Percentiles rank a stretch among this genome's conserved stretches.
Evolutionary conservation across 2,888 invertebrate species (phyloP).

Genomic region (Plutella xylostella): DNA sequence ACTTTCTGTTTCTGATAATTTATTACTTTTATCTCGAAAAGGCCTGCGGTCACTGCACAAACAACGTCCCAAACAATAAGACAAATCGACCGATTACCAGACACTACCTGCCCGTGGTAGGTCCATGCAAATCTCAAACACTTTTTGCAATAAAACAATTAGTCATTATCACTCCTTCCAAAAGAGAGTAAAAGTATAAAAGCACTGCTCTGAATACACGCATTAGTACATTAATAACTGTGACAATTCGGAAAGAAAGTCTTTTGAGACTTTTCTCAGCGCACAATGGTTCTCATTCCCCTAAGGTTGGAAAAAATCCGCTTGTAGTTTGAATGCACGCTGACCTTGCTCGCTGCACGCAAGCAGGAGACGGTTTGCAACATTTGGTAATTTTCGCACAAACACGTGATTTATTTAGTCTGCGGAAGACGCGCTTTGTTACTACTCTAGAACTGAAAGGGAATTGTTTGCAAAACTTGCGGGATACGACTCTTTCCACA

Average conservation of each 20-base stretch:
- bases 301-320: slow-evolving; percentile 28
- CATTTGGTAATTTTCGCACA: slow-evolving; percentile 58
- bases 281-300: slow-evolving; percentile 29
- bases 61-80: slow-evolving; percentile 63
- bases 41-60: slow-evolving; percentile 58
- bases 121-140: slow-evolving; percentile 51
- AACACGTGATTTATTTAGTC: slow-evolving; percentile 50
- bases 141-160: slow-evolving; percentile 34
- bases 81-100: slow-evolving; percentile 65
- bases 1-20: slow-evolving; percentile 64
- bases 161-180: slow-evolving; percentile 39
- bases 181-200: slow-evolving; percentile 59
- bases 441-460: slow-evolving; percentile 23
- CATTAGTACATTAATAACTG: slow-evolving; percentile 60
- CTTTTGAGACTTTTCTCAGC: slow-evolving; percentile 38
- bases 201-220: slow-evolving; percentile 29
- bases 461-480: slow-evolving; percentile 49
- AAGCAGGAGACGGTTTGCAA: slow-evolving; percentile 36
- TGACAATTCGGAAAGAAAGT: slow-evolving; percentile 47
- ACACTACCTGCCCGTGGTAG: slow-evolving; percentile 61
- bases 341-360: slow-evolving; percentile 45
- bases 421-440: slow-evolving; percentile 38
- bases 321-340: slow-evolving; percentile 36
- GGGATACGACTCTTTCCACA: slow-evolving; percentile 39
- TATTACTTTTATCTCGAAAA: slow-evolving; percentile 64